phyloP scores from a whole-genome alignment of 2,797 vertebrate species.

The Molossus alvarezi region DNA sequence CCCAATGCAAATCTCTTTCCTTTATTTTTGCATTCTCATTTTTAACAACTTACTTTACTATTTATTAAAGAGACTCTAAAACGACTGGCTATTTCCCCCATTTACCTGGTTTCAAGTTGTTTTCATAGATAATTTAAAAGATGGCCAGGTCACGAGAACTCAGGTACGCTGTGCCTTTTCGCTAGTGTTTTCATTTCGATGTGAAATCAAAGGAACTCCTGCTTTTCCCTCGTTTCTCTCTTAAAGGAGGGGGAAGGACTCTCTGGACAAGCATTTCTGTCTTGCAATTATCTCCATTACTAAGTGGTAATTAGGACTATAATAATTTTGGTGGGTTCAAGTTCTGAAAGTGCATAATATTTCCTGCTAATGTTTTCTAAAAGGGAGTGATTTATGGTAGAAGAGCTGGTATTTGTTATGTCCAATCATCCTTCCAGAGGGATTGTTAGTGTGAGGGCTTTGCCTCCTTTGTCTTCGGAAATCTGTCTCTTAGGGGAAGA shows the following conservation, averaged over 20 bases:
- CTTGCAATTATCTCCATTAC: neutral
- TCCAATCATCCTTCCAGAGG: neutral
- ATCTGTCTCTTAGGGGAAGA: constrained; percentile 36
- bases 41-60: constrained; percentile 17
- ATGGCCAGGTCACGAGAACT: neutral
- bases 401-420: constrained; percentile 36
- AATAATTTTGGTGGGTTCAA: constrained; percentile 46
- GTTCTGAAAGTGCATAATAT: constrained; percentile 53
- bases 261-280: neutral
- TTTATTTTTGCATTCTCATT: constrained; percentile 50
- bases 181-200: neutral
- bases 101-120: constrained; percentile 55
- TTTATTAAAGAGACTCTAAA: constrained; percentile 55
- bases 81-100: neutral
- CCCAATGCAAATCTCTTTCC: neutral
- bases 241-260: too few relatives aligned
- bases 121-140: neutral
- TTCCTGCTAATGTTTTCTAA: constrained; percentile 56
- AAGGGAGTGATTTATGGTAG: constrained; percentile 18
- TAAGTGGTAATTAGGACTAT: constrained; percentile 16
- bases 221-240: neutral
- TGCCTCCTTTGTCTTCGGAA: constrained; percentile 55
- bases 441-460: constrained; percentile 29
- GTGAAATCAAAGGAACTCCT: neutral
- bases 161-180: neutral